Conservation (phyloP, 2,888 invertebrate genomes). For the Parochlus steinenii region DNA sequence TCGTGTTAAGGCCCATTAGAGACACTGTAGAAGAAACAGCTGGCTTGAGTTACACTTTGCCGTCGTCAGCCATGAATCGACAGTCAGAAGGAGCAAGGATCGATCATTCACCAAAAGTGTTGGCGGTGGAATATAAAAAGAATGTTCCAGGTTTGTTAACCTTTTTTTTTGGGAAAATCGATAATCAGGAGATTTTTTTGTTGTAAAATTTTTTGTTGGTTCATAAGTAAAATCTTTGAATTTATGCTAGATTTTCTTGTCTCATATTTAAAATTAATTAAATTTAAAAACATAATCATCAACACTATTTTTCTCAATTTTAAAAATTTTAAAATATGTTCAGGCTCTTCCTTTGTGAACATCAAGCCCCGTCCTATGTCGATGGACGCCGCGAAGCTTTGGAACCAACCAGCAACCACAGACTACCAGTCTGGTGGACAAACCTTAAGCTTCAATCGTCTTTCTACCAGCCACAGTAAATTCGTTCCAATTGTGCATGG, state of each 20-base stretch:
- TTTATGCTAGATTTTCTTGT: no score
- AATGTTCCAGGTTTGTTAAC: slow-evolving; percentile 2
- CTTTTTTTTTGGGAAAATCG: no score
- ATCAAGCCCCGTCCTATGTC: slow-evolving; percentile 5
- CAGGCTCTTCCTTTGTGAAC: no score
- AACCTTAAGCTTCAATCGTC: slow-evolving; percentile 1
- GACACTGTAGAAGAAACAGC: neutral
- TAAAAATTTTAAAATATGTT: no score
- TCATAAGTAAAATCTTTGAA: no score
- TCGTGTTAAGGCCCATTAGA: neutral
- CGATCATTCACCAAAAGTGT: slow-evolving; percentile 16
- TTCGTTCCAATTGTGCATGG: slow-evolving; percentile 10
- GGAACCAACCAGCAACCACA: slow-evolving; percentile 1
- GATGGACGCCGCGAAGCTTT: neutral
- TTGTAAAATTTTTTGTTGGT: no score
- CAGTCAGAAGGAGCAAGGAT: no score
- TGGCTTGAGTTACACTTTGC: neutral
- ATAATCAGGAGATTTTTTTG: no score
- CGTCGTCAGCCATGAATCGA: neutral
- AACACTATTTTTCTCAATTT: no score
- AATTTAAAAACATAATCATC: no score
- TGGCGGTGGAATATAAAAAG: slow-evolving; percentile 18
- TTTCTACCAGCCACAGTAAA: slow-evolving; percentile 5
- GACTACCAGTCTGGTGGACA: neutral
- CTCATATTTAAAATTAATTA: no score